Evolutionary conservation across 1,140 invertebrate genomes (phyloP), one percentile per base, ranked within the genome.

Genomic region (Pseudomyrmex concolor): DNA sequence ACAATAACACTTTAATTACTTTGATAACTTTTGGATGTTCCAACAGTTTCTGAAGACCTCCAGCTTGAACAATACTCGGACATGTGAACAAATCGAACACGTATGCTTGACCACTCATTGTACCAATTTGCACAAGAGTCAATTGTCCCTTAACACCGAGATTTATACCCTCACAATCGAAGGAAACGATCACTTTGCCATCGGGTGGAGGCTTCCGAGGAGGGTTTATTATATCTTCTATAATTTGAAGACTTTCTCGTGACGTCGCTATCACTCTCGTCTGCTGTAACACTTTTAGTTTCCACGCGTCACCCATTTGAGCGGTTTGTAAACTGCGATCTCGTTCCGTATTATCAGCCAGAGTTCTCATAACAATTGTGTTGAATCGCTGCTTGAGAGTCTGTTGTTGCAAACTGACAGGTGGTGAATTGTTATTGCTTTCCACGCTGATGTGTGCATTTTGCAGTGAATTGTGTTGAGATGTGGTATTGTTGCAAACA

Each of bases 81-180:
- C 97, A 97, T 13, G 97, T 96, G 87, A 98, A 96, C 55, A 99
- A 95, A 94, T 99, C 99, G 92, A 99, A 98, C 84, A 99, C 95
- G 91, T 96, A 98, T 0, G 96, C 96, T 91, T 96, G 96, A 19
- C 97, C 97, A 60, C 95, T 95, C 87, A 96, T 95, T 0, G 97
- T 97, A 13, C 97, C 97, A 83, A 99, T 96, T 94, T 99, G 98
- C 87, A 99, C 95, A 25, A 99, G 93, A 0, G 98, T 99, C 34
- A 99, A 94, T 87, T 96, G 96, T 15, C 97, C 97, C 91, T 97
- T 98, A 0, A 96, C 93, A 1, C 98, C 98, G 50, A 98, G 94
- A 94, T 98, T 99, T 8, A 99, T 97, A 19, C 98, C 98, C 94
- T 99, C 98, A 88, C 97, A 98, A 93, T 99, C 98, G 86, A 98